A percentile compares a stretch with the other conserved stretches of the same genome.
phyloP scores from a whole-genome alignment of 1,140 invertebrate genomes.

The Agrypnia vestita region DNA sequence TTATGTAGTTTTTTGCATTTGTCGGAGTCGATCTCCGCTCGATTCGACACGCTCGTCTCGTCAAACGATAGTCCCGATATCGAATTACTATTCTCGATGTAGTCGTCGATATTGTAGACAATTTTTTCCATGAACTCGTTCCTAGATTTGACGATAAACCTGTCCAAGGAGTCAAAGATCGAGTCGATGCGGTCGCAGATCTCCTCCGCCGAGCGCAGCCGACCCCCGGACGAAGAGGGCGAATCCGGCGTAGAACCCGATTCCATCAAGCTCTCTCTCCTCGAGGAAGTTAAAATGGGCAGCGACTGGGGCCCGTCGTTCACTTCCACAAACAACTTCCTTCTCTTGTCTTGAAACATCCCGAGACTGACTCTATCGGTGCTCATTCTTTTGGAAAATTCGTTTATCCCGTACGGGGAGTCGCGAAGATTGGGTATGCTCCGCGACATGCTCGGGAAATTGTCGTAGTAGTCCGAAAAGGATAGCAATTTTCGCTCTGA shows the following conservation, averaged over 20 bases:
- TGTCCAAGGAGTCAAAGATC: conserved; percentile 9
- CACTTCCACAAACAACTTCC: neutral
- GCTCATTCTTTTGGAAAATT: conserved; percentile 5
- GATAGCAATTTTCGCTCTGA: neutral
- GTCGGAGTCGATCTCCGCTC: no score
- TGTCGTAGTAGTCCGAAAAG: conserved; percentile 64
- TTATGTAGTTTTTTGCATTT: no score
- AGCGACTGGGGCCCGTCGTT: neutral
- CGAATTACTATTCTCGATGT: neutral
- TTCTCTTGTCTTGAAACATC: neutral
- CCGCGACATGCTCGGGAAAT: conserved; percentile 67
- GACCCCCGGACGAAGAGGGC: neutral
- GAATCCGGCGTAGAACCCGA: no score
- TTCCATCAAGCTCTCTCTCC: neutral
- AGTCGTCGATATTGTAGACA: neutral
- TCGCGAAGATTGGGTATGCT: conserved; percentile 65
- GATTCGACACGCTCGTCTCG: neutral
- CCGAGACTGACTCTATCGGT: neutral
- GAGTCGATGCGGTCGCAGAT: conserved; percentile 28
- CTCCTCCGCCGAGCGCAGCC: conserved; percentile 6
- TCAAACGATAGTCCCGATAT: conserved; percentile 36
- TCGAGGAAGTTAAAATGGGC: neutral
- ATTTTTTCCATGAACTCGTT: neutral
- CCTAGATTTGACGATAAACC: neutral
- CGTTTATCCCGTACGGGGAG: conserved; percentile 22